phyloP scores from a whole-genome alignment of 2,888 invertebrate genomes.

The Coecobrya sp. region DNA sequence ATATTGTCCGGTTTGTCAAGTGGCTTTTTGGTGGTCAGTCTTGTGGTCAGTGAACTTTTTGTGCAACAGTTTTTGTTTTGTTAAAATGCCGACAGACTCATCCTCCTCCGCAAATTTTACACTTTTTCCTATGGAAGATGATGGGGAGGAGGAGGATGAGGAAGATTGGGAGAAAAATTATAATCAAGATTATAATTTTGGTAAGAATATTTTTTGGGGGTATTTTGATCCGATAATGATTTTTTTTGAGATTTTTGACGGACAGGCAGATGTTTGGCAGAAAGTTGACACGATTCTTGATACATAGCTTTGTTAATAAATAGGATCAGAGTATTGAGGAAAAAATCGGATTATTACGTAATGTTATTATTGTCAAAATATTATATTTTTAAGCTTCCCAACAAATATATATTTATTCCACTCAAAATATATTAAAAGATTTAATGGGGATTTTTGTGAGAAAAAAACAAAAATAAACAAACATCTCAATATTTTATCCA shows the following conservation, averaged over 20 bases:
- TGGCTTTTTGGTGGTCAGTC: conserved; percentile 29
- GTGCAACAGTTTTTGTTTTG: not conserved
- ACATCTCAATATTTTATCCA: not conserved
- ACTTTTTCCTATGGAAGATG: not conserved
- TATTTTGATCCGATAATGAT: not conserved
- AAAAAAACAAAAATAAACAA: conserved; percentile 15
- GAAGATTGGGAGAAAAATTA: not conserved
- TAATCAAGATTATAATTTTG: not conserved
- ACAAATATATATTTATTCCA: not conserved
- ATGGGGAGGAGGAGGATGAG: not conserved
- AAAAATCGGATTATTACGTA: conserved; percentile 34
- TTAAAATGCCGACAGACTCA: not conserved
- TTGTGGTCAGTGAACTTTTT: not conserved
- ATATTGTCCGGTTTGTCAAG: not conserved
- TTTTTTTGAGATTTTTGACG: not conserved
- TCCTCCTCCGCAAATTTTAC: not conserved
- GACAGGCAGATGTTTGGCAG: not conserved
- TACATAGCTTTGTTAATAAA: conserved; percentile 26
- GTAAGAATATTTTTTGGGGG: conserved; percentile 30
- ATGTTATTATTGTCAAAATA: conserved; percentile 16
- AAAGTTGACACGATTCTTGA: conserved; percentile 25
- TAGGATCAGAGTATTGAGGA: not conserved
- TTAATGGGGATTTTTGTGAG: too few species aligned
- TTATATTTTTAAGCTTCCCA: not conserved
- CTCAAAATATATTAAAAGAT: conserved; percentile 5